Conservation (phyloP, 2,888 invertebrate genomes). For the Zhengitettix transpicula region DNA sequence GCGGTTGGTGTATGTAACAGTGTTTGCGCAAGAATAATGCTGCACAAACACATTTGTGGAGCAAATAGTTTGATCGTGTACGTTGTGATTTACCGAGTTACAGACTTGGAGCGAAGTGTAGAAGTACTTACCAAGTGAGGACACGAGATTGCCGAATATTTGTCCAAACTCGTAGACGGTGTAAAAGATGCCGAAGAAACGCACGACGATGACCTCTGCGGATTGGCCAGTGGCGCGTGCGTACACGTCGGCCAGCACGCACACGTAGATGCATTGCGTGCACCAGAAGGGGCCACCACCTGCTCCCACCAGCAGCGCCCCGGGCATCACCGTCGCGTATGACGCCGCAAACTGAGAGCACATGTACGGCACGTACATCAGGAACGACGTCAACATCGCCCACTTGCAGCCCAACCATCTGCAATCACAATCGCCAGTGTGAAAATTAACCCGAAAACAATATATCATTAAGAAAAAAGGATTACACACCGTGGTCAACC, state of each 20-base stretch:
- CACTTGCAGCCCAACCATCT: conserved; percentile 84
- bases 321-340: conserved; percentile 68
- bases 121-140: conserved; percentile 50
- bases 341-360: conserved; percentile 78
- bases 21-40: too few relatives aligned
- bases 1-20: too few relatives aligned
- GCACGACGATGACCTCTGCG: conserved; percentile 63
- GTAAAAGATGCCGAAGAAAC: conserved; percentile 91
- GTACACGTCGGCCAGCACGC: conserved; percentile 67
- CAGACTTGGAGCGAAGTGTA: background rate
- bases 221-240: conserved; percentile 50
- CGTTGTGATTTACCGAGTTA: too few relatives aligned
- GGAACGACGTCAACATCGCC: conserved; percentile 69
- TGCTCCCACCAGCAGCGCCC: conserved; percentile 69
- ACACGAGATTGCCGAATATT: conserved; percentile 85
- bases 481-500: too few relatives aligned
- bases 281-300: conserved; percentile 92
- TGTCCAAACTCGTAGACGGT: conserved; percentile 91
- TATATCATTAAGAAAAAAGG: too few relatives aligned
- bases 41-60: too few relatives aligned
- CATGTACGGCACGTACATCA: conserved; percentile 84
- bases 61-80: too few relatives aligned
- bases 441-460: too few relatives aligned
- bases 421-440: conserved; percentile 15
- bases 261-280: conserved; percentile 85